Conservation (phyloP, 2,888 invertebrate genomes). For the Microctonus brassicae region DNA sequence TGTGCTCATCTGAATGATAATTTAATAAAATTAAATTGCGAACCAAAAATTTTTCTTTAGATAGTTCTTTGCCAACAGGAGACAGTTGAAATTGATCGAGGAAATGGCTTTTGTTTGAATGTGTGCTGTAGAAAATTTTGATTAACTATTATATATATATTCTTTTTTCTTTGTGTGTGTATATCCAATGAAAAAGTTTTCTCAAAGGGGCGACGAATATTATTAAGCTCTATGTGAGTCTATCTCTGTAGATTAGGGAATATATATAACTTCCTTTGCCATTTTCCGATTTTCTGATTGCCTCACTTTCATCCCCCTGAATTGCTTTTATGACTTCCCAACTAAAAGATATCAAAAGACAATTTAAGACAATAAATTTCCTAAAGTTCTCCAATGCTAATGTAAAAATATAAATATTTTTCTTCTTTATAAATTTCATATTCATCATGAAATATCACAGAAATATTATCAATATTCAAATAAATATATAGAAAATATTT, state of each 20-base stretch:
- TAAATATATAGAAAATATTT: too few species aligned
- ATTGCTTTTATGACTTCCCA: background rate
- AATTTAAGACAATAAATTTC: too few species aligned
- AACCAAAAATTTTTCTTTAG: conserved; percentile 11
- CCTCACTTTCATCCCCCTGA: background rate
- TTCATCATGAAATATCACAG: too few species aligned
- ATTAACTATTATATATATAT: conserved; percentile 21
- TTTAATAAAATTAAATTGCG: conserved; percentile 18
- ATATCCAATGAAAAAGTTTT: background rate
- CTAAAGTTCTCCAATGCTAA: too few species aligned
- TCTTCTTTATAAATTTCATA: too few species aligned
- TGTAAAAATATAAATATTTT: too few species aligned
- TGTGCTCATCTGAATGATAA: conserved; percentile 25
- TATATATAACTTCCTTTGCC: conserved; percentile 26
- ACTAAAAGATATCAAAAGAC: background rate
- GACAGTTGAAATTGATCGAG: background rate
- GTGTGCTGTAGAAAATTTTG: conserved; percentile 22
- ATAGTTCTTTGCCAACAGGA: background rate
- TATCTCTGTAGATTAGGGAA: conserved; percentile 24
- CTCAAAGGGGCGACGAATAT: background rate
- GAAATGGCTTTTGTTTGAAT: background rate
- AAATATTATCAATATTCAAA: too few species aligned
- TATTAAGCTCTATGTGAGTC: background rate
- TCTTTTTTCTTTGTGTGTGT: conserved; percentile 12
- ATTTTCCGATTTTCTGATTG: conserved; percentile 27